Evolutionary conservation across 35 echinoderm and acorn worm genomes (phyloP).

Genomic region (Diadema setosum): DNA sequence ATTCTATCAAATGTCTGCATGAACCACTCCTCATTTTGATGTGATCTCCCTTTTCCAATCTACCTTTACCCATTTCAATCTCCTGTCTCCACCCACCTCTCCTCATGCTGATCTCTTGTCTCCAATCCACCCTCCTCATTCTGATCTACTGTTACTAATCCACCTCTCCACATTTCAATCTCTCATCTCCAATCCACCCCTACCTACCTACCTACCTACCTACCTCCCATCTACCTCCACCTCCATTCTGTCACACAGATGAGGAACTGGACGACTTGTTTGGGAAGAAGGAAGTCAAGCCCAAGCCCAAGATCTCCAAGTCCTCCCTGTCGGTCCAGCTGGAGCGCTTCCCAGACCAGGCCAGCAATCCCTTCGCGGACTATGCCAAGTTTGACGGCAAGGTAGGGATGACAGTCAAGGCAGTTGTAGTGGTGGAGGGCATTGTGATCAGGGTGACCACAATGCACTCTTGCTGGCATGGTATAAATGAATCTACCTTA

Average conservation of each 20-base stretch:
- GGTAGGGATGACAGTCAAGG: constrained; percentile 45
- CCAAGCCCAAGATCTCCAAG: background rate
- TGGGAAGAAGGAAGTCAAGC: constrained; percentile 52
- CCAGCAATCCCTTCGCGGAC: constrained; percentile 88
- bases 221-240: too few species aligned
- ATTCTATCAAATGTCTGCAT: too few species aligned
- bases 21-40: too few species aligned
- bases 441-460: too few species aligned
- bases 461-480: too few species aligned
- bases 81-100: background rate
- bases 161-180: too few species aligned
- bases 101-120: background rate
- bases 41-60: too few species aligned
- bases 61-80: background rate
- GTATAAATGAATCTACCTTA: too few species aligned
- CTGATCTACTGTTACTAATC: background rate
- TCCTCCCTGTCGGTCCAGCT: constrained; percentile 56
- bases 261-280: constrained; percentile 82
- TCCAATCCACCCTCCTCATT: background rate
- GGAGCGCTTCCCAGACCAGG: constrained; percentile 72
- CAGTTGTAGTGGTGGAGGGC: too few species aligned
- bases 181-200: too few species aligned
- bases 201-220: too few species aligned
- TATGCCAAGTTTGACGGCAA: constrained; percentile 98
- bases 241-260: constrained; percentile 26